phyloP scores from a whole-genome alignment of 2,797 vertebrate genomes.

The Melanogrammus aeglefinus region DNA sequence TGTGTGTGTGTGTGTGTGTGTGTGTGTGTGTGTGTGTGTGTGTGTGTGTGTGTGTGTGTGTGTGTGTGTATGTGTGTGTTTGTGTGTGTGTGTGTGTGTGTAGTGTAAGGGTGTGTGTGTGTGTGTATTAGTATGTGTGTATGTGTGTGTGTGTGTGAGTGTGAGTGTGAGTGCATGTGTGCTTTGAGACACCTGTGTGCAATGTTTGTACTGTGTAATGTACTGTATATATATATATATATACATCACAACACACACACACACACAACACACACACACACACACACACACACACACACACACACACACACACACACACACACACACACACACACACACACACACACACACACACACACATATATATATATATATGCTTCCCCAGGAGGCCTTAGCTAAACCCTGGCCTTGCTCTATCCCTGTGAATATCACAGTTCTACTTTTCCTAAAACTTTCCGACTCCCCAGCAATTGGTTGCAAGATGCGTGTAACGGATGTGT shows the following conservation, averaged over 20 bases:
- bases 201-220: background rate
- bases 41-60: slow-evolving; percentile 17
- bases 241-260: no score
- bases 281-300: no score
- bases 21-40: slow-evolving; percentile 11
- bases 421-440: background rate
- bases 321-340: no score
- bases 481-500: background rate
- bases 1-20: slow-evolving; percentile 11
- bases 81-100: slow-evolving; percentile 11
- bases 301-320: no score
- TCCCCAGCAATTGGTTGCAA: background rate
- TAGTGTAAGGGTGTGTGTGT: no score
- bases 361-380: background rate
- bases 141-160: no score
- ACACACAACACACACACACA: no score
- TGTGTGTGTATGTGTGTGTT: slow-evolving; percentile 9
- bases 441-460: background rate
- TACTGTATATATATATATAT: no score
- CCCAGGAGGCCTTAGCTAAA: background rate
- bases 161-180: slow-evolving; percentile 8
- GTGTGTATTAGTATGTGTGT: no score
- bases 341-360: no score
- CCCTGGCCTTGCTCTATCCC: background rate
- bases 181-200: background rate